phyloP scores from a whole-genome alignment of 2,113 vertebrate species.

The Gobius niger region DNA sequence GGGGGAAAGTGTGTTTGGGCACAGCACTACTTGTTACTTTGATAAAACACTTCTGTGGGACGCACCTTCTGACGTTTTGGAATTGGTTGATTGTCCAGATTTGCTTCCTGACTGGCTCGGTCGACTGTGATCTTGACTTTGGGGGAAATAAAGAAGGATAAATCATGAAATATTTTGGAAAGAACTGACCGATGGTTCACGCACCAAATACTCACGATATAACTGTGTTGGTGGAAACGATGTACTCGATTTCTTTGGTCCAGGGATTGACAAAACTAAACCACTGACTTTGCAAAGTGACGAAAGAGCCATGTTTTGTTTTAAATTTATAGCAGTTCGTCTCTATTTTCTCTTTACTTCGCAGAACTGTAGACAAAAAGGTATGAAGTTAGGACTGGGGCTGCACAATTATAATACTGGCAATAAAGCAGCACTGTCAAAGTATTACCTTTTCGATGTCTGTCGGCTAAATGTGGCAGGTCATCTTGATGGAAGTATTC shows the following conservation, averaged over 20 bases:
- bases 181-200: background rate
- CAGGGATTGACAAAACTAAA: slow-evolving; percentile 94
- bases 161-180: background rate
- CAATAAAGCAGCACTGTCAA: background rate
- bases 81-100: slow-evolving; percentile 66
- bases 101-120: slow-evolving; percentile 72
- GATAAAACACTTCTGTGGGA: background rate
- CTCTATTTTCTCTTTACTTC: slow-evolving; percentile 89
- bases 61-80: slow-evolving; percentile 84
- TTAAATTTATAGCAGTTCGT: slow-evolving; percentile 91
- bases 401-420: background rate
- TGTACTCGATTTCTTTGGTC: slow-evolving; percentile 95
- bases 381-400: background rate
- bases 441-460: slow-evolving; percentile 86
- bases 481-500: slow-evolving; percentile 93
- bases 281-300: slow-evolving; percentile 90
- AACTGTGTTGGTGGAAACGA: slow-evolving; percentile 90
- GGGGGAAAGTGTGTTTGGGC: too few relatives aligned
- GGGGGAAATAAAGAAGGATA: slow-evolving; percentile 9
- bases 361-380: slow-evolving; percentile 75
- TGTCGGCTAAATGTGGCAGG: slow-evolving; percentile 85
- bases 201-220: slow-evolving; percentile 82
- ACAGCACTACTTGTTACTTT: background rate
- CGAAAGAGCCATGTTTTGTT: slow-evolving; percentile 86
- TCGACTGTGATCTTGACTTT: slow-evolving; percentile 60